These are phyloP conservation scores for Rhinogobio ventralis DNA, from an alignment of 2,797 vertebrate species.

Conservation along the genomic window DNA sequence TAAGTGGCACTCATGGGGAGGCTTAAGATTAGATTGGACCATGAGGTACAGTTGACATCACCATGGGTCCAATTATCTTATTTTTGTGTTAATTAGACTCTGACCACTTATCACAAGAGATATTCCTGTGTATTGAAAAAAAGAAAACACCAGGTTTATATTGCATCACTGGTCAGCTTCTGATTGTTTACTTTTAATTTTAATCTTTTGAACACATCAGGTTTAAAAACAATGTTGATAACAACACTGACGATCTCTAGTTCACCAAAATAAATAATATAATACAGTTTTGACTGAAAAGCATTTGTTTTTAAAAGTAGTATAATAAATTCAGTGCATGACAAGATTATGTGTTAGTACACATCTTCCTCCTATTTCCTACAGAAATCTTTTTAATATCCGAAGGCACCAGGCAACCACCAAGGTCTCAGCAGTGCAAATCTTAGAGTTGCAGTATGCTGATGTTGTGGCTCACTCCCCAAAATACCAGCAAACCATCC, in stretches of 20 bases:
- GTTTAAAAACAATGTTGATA: neutral
- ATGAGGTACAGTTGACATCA: constrained; percentile 4
- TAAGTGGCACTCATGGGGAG: constrained; percentile 29
- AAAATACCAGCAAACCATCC: neutral
- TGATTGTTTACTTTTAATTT: neutral
- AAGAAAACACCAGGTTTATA: neutral
- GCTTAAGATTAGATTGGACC: neutral
- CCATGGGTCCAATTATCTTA: constrained; percentile 25
- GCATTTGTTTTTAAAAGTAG: neutral
- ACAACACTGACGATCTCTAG: neutral
- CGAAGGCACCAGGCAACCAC: neutral
- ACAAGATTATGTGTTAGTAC: neutral
- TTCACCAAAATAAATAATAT: neutral
- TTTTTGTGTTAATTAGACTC: neutral
- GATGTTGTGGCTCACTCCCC: neutral
- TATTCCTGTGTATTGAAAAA: neutral
- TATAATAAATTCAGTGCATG: neutral
- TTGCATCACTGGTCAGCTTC: neutral
- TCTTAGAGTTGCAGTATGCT: neutral
- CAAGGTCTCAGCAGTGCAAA: neutral
- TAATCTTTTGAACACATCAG: neutral
- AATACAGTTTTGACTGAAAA: neutral
- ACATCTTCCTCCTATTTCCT: neutral
- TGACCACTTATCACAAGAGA: constrained; percentile 15
- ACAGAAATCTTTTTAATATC: neutral